Evolutionary conservation across 1,140 invertebrate species (phyloP).

Genomic region (Aphis craccivora): DNA sequence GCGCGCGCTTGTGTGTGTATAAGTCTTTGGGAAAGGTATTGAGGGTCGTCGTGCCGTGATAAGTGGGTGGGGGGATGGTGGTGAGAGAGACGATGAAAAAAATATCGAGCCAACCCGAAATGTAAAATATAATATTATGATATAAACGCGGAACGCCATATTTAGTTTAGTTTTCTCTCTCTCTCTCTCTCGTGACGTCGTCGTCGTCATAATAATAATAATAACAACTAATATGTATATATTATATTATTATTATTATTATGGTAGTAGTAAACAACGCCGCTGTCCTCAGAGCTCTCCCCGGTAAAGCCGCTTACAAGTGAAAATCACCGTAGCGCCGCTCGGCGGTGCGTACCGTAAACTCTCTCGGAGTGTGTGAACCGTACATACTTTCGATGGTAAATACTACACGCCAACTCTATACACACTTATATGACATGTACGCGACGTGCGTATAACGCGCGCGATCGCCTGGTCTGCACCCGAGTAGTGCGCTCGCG

Average conservation of each 20-base stretch:
- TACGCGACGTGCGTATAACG: not conserved
- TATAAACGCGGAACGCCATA: conserved; percentile 22
- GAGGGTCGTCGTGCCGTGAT: not conserved
- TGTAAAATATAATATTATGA: conserved; percentile 9
- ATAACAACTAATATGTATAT: not conserved
- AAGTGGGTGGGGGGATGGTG: not conserved
- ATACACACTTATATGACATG: not conserved
- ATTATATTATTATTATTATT: not conserved
- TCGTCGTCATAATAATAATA: not conserved
- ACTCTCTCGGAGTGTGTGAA: conserved; percentile 39
- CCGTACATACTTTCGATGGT: conserved; percentile 15
- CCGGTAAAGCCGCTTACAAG: conserved; percentile 1
- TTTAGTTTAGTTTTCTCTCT: conserved; percentile 43
- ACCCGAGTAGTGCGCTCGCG: conserved; percentile 7
- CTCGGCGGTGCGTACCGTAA: conserved; percentile 43
- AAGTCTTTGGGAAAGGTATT: not conserved
- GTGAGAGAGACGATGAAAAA: not conserved
- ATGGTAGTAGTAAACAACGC: not conserved
- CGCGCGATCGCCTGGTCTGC: too few relatives aligned
- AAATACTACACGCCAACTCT: not conserved
- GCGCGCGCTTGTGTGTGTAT: not conserved
- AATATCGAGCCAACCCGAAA: conserved; percentile 14
- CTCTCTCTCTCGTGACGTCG: conserved; percentile 30
- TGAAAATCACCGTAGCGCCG: conserved; percentile 54
- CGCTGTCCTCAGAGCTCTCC: not conserved